phyloP scores from a whole-genome alignment of 2,888 invertebrate species.

The Noctua comes region DNA sequence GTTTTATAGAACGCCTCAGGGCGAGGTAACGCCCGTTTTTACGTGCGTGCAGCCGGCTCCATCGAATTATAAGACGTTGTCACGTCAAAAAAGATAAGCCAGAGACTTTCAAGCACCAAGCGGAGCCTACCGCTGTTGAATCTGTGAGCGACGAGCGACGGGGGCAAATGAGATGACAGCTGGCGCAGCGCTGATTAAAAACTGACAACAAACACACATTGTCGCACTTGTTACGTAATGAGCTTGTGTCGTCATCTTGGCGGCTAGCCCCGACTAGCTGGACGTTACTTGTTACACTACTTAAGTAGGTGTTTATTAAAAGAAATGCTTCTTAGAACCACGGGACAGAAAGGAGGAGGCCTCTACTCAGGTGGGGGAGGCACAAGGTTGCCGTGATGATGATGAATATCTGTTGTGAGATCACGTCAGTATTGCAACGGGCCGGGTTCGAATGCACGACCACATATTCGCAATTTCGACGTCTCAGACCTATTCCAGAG shows the following conservation, averaged over 20 bases:
- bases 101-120: slow-evolving; percentile 14
- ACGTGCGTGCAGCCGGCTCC: no score
- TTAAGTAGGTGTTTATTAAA: background rate
- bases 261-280: background rate
- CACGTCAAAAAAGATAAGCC: background rate
- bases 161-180: slow-evolving; percentile 68
- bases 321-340: background rate
- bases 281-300: background rate
- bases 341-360: background rate
- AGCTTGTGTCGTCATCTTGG: slow-evolving; percentile 41
- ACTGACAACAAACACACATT: slow-evolving; percentile 53
- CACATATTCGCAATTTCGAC: background rate
- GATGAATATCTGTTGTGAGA: background rate
- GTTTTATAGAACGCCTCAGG: no score
- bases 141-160: slow-evolving; percentile 43
- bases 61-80: no score
- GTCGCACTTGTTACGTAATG: slow-evolving; percentile 36
- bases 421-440: background rate
- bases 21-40: no score
- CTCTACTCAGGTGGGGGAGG: background rate
- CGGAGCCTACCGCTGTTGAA: slow-evolving; percentile 40
- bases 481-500: background rate
- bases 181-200: slow-evolving; percentile 52
- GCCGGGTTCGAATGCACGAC: background rate
- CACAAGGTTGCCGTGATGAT: background rate